Evolutionary conservation across 2,888 invertebrate genomes (phyloP), one percentile per base, ranked within the genome.

Genomic region (Drosophila picticornis): DNA sequence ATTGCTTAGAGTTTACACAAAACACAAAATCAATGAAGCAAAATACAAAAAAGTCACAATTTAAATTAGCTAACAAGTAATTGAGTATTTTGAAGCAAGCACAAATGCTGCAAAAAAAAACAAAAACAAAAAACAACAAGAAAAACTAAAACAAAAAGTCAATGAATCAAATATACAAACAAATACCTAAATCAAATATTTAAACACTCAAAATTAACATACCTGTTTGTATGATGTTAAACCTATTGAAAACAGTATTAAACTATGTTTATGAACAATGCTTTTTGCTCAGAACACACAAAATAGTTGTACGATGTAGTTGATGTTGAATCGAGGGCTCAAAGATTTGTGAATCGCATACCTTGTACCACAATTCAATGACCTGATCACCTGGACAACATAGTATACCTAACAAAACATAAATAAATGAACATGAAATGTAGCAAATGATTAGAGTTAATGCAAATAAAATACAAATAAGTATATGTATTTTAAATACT

Each of bases 1-100:
- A 84, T 81, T 77, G 88, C 81, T 83, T 84, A 84, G 65, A 81
- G 55, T 72, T 78, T 75, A 83, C 66, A 32, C 27, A 36, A 19
- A 29, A 58, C 36, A 50, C 4, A 19, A 55, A 50, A 52, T 32
- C 65, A 57, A 67, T 56, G 38, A 50, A 56, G 19, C 43, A 48
- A 22, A 68, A 46, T 10, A 63, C n/a, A 46, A 55, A 50, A 43
- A 16, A 46, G n/a, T 46, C 31, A 27, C 25, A 43, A 52, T 56
- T 56, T 68, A 55, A 59, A 59, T 72, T 65, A 72, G 46, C 57
- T 77, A 46, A 61, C 27, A 48, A 51, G n/a, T 62, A 73, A 36
- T 31, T 29, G 36, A 52, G 51, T 77, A 67, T 64, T 77, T 67
- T 60, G 40, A 27, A 52, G 69, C 69, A 56, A 66, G 50, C 46